phyloP scores from a whole-genome alignment of 1,140 invertebrate genomes.

The Drosophila melanica region DNA sequence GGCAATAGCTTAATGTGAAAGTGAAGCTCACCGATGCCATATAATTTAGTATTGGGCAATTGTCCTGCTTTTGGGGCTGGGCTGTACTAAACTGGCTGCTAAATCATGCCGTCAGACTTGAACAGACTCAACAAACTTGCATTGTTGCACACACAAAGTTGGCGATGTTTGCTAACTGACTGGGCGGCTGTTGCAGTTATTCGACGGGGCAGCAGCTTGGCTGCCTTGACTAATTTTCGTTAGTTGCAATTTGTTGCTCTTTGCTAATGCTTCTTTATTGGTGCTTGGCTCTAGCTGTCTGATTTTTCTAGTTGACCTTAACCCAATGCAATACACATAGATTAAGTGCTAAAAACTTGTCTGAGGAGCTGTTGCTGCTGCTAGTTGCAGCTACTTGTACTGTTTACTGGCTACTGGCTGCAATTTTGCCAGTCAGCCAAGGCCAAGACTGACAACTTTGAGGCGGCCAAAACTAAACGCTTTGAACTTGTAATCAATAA shows the following conservation, averaged over 20 bases:
- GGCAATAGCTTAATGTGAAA: conserved; percentile 42
- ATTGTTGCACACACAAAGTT: conserved; percentile 15
- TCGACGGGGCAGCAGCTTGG: conserved; percentile 12
- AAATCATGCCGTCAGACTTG: conserved; percentile 13
- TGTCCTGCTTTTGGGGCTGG: conserved; percentile 10
- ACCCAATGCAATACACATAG: conserved; percentile 80
- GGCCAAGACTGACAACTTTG: conserved; percentile 75
- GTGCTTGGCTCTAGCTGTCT: conserved; percentile 46
- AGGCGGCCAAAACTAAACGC: conserved; percentile 76
- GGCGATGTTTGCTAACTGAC: conserved; percentile 21
- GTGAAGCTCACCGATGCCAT: conserved; percentile 25
- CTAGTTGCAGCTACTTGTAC: conserved; percentile 10
- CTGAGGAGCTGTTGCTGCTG: conserved; percentile 66
- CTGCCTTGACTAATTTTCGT: conserved; percentile 52
- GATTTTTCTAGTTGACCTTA: conserved; percentile 82
- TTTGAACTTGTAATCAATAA: conserved; percentile 81
- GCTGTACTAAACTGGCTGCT: conserved; percentile 9
- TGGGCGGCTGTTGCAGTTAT: conserved; percentile 3
- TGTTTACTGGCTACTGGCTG: conserved; percentile 14
- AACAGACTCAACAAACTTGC: conserved; percentile 8
- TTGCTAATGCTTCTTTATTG: conserved; percentile 57
- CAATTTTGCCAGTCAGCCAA: conserved; percentile 78
- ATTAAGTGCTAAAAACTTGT: conserved; percentile 79
- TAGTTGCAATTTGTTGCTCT: conserved; percentile 51
- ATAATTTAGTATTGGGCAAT: conserved; percentile 27